These are phyloP conservation scores for Sprattus sprattus DNA, from an alignment of 2,113 vertebrate species.

Conservation along the genomic window DNA sequence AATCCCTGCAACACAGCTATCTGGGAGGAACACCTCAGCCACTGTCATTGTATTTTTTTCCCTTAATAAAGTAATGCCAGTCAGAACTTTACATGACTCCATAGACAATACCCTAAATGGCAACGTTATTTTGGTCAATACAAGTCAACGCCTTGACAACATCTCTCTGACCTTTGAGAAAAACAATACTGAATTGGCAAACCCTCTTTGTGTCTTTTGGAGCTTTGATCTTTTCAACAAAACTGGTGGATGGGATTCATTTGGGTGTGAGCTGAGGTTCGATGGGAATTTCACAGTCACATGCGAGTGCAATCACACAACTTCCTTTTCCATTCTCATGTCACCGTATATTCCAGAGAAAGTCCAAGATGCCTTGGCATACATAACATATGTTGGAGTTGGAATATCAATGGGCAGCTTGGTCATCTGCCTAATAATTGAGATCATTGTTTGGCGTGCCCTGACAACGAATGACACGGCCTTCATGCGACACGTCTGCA, in stretches of 20 bases:
- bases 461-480: constrained; percentile 71
- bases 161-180: constrained; percentile 70
- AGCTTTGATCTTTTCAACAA: constrained; percentile 62
- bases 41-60: constrained; percentile 30
- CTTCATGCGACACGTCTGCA: constrained; percentile 77
- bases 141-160: constrained; percentile 50
- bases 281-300: background rate
- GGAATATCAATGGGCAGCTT: constrained; percentile 76
- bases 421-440: constrained; percentile 75
- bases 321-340: constrained; percentile 88
- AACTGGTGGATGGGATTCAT: constrained; percentile 65
- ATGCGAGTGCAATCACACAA: constrained; percentile 56
- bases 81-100: background rate
- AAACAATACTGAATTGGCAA: constrained; percentile 47
- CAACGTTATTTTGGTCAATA: constrained; percentile 66
- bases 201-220: constrained; percentile 76
- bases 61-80: constrained; percentile 23
- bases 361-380: constrained; percentile 35
- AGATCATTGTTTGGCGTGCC: constrained; percentile 73
- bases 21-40: background rate
- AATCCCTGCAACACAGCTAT: background rate
- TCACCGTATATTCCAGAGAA: constrained; percentile 54
- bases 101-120: constrained; percentile 64
- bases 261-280: constrained; percentile 39
- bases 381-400: constrained; percentile 75